Evolutionary conservation across 2,797 vertebrate species (phyloP).

Genomic region (Pelochelys cantorii): DNA sequence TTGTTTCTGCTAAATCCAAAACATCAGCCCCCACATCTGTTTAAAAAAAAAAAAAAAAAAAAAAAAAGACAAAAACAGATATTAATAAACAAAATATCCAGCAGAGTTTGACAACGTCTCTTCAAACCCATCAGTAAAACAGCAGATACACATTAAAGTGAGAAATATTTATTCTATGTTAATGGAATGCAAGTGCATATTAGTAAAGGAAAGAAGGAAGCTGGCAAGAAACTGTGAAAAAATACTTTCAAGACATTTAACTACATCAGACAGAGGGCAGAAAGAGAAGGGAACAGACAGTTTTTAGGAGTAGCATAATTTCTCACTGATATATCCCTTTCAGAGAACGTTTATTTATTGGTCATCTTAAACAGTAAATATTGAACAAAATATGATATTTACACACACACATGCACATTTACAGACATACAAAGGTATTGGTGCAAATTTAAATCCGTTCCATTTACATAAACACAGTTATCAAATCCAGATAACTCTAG

Average conservation of each 20-base stretch:
- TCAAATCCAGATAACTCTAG: neutral
- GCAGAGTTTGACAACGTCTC: neutral
- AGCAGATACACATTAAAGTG: neutral
- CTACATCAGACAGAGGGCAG: neutral
- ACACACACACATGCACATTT: neutral
- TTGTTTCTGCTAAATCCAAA: constrained; percentile 95
- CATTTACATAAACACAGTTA: neutral
- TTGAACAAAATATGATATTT: neutral
- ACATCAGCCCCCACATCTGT: constrained; percentile 97
- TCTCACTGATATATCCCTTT: neutral
- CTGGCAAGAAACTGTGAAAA: neutral
- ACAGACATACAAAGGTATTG: neutral
- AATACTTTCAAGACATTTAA: neutral
- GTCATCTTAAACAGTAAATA: neutral
- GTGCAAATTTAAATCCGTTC: neutral
- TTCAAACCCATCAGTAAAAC: neutral
- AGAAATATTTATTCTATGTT: neutral
- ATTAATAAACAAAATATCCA: neutral
- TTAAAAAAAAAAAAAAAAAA: neutral
- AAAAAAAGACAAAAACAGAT: constrained; percentile 20
- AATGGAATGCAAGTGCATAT: neutral
- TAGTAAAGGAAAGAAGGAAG: neutral
- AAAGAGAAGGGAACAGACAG: neutral
- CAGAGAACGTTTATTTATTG: neutral
- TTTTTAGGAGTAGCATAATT: neutral